These are phyloP conservation scores for Porites rus DNA, from an alignment of 92 coral and sea anemone genomes.

Conservation along the genomic window DNA sequence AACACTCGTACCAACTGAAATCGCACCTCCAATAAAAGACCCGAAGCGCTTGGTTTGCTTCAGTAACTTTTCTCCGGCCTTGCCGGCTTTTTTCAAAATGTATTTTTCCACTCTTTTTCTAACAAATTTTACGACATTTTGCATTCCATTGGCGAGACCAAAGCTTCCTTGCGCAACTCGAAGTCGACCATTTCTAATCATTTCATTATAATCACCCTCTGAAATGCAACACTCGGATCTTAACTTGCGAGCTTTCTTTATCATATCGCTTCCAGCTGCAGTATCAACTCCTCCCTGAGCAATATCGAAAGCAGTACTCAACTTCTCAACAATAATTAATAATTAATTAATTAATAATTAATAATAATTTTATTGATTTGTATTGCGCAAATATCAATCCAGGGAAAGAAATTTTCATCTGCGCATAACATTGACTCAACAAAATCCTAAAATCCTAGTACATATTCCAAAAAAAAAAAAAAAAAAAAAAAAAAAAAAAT, in stretches of 20 bases:
- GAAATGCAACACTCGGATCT: background rate
- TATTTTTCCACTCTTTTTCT: slow-evolving; percentile 22
- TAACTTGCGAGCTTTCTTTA: slow-evolving; percentile 20
- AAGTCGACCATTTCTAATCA: slow-evolving; percentile 39
- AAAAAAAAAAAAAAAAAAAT: too few species aligned
- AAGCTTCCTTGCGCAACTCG: slow-evolving; percentile 47
- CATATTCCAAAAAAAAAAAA: too few species aligned
- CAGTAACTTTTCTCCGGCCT: slow-evolving; percentile 5
- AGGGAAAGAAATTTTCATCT: too few species aligned
- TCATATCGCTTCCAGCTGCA: slow-evolving; percentile 37
- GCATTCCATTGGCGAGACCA: slow-evolving; percentile 35
- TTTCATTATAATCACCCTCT: slow-evolving; percentile 13
- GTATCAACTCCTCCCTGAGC: slow-evolving; percentile 39
- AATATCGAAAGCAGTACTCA: slow-evolving; percentile 8
- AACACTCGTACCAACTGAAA: slow-evolving; percentile 36
- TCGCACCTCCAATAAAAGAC: slow-evolving; percentile 34
- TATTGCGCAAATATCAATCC: too few species aligned
- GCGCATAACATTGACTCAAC: too few species aligned
- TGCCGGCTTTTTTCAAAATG: background rate
- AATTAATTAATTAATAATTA: too few species aligned
- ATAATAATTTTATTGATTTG: too few species aligned
- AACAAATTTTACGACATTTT: slow-evolving; percentile 25
- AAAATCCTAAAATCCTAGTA: too few species aligned
- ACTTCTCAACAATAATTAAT: too few species aligned
- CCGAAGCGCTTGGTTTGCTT: slow-evolving; percentile 22